Evolutionary conservation across 2,797 vertebrate species (phyloP).

Genomic region (Novumbra hubbsi): DNA sequence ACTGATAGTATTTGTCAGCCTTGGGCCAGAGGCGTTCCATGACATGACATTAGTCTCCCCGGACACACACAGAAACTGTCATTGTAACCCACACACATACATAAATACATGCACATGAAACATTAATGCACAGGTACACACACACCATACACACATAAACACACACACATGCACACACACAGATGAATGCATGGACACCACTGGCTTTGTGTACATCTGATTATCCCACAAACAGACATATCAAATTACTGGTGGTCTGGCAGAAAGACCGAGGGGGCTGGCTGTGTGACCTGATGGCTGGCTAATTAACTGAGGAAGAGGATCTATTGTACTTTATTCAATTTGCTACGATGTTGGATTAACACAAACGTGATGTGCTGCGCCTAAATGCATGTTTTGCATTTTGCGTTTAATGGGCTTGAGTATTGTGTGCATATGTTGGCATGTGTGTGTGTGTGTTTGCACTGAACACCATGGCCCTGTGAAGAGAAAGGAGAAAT

Average conservation of each 20-base stretch:
- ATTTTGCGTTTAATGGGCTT: conserved; percentile 2
- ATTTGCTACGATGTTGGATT: not conserved
- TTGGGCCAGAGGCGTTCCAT: conserved; percentile 14
- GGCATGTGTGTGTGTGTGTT: not conserved
- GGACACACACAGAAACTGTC: conserved; percentile 1
- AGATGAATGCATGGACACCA: not conserved
- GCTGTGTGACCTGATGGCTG: no score
- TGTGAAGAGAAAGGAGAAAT: conserved; percentile 17
- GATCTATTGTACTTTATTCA: no score
- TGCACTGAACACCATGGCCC: not conserved
- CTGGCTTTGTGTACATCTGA: no score
- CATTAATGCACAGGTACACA: not conserved
- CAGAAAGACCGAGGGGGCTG: no score
- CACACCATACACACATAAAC: no score
- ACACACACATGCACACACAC: conserved; percentile 3
- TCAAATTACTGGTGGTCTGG: no score
- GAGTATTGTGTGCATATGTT: not conserved
- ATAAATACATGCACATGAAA: not conserved
- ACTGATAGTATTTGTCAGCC: conserved; percentile 2
- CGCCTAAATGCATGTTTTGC: conserved; percentile 1
- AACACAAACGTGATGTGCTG: conserved; percentile 11
- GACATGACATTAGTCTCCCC: conserved; percentile 6
- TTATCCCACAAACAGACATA: not conserved
- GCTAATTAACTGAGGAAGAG: no score
- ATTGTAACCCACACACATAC: not conserved